Evolutionary conservation across 2,888 invertebrate species (phyloP), one percentile per base, ranked within the genome.

Genomic region (Pyrochroa serraticornis): DNA sequence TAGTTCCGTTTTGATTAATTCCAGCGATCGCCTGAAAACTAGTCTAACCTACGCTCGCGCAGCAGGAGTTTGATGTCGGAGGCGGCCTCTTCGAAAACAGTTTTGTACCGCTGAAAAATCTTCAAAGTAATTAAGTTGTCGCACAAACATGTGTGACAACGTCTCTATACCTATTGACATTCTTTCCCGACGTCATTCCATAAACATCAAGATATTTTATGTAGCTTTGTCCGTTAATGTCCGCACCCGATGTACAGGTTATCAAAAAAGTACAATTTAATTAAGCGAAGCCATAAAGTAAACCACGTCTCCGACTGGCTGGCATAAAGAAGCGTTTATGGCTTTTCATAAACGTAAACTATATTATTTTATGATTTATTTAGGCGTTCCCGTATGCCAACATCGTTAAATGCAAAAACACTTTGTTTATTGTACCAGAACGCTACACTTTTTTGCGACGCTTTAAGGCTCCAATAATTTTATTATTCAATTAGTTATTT

Each of bases 301-400:
- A 52, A 53, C 57, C 50, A 47, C 47, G 35, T 42, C 50, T 46
- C 44, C 38, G 62, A 45, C 53, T 51, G 44, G 56, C 38, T 51
- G 44, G 51, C 39, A 52, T 49, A 55, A 55, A 56, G 62, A 57
- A 59, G 52, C 56, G 47, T 52, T 60, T 60, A 57, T 43, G 45
- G 47, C 43, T 43, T 42, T 55, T 52, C 54, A 47, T 41, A 45
- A 51, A 57, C 51, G 54, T 63, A 63, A 60, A 60, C 46, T 59
- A 57, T 52, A 56, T 56, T 50, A 62, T 56, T 62, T 62, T 62
- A 60, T 54, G 63, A 63, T 63, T 63, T 60, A 60, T 63, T 61
- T 57, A 56, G 45, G 53, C 42, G 34, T 54, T 54, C 41, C 46
- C 46, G 30, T 54, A 41, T 47, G 33, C 46, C 53, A 30, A 33